Conservation (phyloP, 2,113 vertebrate genomes). For the Xyrauchen texanus region DNA sequence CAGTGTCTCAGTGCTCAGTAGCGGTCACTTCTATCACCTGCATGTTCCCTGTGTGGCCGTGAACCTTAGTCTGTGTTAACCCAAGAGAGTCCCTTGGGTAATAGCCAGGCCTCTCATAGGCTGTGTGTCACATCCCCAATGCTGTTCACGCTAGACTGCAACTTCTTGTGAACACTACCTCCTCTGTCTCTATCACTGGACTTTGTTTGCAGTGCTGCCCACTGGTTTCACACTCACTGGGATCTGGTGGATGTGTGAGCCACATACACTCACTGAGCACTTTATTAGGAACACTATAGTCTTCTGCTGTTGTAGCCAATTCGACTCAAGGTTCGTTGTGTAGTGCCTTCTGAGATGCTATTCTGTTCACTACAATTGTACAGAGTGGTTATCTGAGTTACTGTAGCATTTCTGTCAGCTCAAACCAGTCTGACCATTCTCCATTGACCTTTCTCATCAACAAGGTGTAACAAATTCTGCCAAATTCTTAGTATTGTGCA, state of each 20-base stretch:
- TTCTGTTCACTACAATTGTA: too few species aligned
- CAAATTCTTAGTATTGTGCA: too few species aligned
- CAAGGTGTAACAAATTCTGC: too few species aligned
- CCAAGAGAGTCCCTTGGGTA: conserved; percentile 8
- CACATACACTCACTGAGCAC: too few species aligned
- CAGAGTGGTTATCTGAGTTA: too few species aligned
- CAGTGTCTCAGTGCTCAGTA: background rate
- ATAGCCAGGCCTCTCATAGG: background rate
- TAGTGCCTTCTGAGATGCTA: too few species aligned
- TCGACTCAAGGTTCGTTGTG: too few species aligned
- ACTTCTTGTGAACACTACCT: conserved; percentile 37
- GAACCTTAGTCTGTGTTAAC: background rate
- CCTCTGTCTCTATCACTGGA: conserved; percentile 12
- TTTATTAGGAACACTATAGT: too few species aligned
- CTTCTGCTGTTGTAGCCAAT: too few species aligned
- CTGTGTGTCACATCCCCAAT: background rate
- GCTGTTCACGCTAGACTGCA: conserved; percentile 25
- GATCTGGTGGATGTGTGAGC: conserved; percentile 5
- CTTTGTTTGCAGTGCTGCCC: background rate
- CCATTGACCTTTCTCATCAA: too few species aligned
- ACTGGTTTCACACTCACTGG: background rate
- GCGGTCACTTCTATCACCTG: conserved; percentile 25
- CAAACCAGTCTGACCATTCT: too few species aligned
- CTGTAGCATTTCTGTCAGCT: too few species aligned
- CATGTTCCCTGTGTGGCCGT: background rate